Evolutionary conservation across 2,113 vertebrate genomes (phyloP), one percentile per base, ranked within the genome.

Genomic region (Panthera tigris): DNA sequence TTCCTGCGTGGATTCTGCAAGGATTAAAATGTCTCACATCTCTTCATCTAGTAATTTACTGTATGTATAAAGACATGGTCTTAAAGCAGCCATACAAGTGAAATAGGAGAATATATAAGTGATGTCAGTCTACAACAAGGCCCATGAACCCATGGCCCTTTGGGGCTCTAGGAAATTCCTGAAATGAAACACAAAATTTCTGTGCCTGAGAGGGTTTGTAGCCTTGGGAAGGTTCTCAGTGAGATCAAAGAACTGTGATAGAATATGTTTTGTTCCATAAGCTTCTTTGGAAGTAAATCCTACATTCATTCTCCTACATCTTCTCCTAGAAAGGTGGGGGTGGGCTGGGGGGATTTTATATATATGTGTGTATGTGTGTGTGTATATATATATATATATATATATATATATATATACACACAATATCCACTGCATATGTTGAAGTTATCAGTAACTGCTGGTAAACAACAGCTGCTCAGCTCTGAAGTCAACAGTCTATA

Each of bases 401-500:
- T 31, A 50, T 82, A 79, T 83, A 74, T 78, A n/a, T 3, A 15
- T 83, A 80, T 85, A 45, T 0, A 45, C 45, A 45, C 45, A 45
- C 45, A 89, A 61, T 50, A 63, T 45, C 52, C 31, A 50, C 1
- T 84, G 3, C 80, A 31, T 45, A 96, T 97, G 94, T 93, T 97
- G 88, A 95, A 96, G 93, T 63, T 93, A 87, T 89, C 95, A 95
- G 93, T 96, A 82, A 96, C 95, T 94, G 79, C 91, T 96, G 78
- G 97, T 97, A 97, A 96, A 95, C 97, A 98, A 85, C 97, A 98
- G 97, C 95, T 97, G 83, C 63, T 98, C 41, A 18, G 93, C 86
- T 96, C 98, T 97, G 95, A 97, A 98, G 97, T 98, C 97, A 97
- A 97, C 96, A 92, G 65, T 98, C 98, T 97, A 95, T 97, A 98